A percentile compares a stretch with the other conserved stretches of the same genome.
Conservation (phyloP, 2,797 vertebrate species). For the Gorsachius magnificus region DNA sequence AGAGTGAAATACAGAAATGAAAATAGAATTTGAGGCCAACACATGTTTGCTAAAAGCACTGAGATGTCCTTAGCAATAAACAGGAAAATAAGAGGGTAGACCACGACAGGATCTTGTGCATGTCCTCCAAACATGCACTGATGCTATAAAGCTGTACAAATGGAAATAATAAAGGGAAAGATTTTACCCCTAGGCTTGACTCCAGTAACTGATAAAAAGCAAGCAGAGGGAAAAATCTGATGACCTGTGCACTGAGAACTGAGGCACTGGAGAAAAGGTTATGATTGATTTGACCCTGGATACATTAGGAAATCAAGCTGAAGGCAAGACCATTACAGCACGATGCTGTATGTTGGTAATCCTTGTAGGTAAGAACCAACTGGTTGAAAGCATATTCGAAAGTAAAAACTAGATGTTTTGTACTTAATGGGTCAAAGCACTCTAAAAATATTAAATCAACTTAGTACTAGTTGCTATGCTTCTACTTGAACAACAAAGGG, state of each 20-base stretch:
- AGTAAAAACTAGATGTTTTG: neutral
- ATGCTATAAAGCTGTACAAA: constrained; percentile 11
- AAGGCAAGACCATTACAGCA: neutral
- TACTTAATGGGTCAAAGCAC: neutral
- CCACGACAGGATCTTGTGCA: neutral
- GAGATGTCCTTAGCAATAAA: constrained; percentile 4
- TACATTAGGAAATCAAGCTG: constrained; percentile 20
- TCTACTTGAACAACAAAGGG: neutral
- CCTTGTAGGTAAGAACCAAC: neutral
- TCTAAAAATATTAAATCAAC: neutral
- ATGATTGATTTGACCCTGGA: constrained; percentile 27
- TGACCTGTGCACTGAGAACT: neutral
- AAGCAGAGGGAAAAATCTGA: neutral
- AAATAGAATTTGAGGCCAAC: constrained; percentile 35
- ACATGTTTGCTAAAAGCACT: constrained; percentile 18
- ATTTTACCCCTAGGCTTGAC: neutral
- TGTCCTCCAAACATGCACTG: neutral
- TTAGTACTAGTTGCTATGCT: neutral
- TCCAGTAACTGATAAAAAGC: constrained; percentile 11
- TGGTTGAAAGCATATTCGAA: neutral
- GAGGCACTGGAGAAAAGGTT: neutral
- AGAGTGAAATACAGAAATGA: constrained; percentile 56
- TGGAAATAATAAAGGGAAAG: neutral
- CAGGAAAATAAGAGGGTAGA: neutral
- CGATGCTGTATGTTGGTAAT: neutral